Base-by-base conservation (phyloP, 1,140 invertebrate genomes). In the Heliothis virescens region DNA sequence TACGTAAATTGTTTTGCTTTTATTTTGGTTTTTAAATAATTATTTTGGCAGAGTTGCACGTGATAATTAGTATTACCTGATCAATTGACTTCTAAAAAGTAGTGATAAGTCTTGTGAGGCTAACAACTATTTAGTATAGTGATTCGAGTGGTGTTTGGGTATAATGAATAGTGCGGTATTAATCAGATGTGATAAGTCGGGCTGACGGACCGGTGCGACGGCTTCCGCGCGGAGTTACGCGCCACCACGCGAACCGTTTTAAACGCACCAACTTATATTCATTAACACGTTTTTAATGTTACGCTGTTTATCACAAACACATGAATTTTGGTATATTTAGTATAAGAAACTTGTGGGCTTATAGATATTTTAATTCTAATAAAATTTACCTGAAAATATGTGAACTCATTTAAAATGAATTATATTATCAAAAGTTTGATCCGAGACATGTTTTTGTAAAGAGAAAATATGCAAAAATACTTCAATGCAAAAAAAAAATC, bases 161-260 rank as follows among this genome's bases (percentile, higher is more conserved):
- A 82, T 80, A 80, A 74, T 82, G 74, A 83, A 84, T 86, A 79
- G 63, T 67, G 52, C 75, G 69, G 55, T 73, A 83, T 82, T 85
- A 80, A 83, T 86, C 80, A 59, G 57, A 84, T 86, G 86, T 87
- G 87, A 87, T 89, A 84, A 85, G 82, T 89, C 41, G 48, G 73
- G 59, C 67, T 11, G 62, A 41, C 34, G 48, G 76, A 79, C 80
- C 77, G 80, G 76, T 82, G 63, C 63, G 77, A 75, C 63, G 77
- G 69, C 83, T 82, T 77, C 82, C 82, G 79, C 16, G 41, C 50
- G 16, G 48, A 52, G 57, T 80, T 77, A 82, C 80, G 77, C 77
- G 74, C 34, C 21, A 41, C 34, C 21, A 41, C n/a, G 52, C 47
- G 60, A 47, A 65, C 74, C 59, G 60, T 65, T 76, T 65, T 65